phyloP scores from a whole-genome alignment of 2,888 invertebrate genomes.

The Drosophila flavopinicola region DNA sequence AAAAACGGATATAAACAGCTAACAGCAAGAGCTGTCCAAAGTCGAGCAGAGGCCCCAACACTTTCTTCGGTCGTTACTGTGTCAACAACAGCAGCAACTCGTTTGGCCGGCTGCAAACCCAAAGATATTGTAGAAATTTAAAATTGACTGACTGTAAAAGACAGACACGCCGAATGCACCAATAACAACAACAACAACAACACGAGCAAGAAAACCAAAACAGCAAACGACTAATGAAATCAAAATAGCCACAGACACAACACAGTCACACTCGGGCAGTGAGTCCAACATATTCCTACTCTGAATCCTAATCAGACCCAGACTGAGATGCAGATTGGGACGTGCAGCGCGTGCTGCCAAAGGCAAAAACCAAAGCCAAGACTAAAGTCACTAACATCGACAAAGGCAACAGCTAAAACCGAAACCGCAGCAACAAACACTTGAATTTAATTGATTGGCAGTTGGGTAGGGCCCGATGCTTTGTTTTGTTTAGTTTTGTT shows the following conservation, averaged over 20 bases:
- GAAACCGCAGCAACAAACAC: constrained; percentile 35
- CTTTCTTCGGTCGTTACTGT: constrained; percentile 63
- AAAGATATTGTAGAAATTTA: constrained; percentile 61
- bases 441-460: constrained; percentile 70
- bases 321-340: constrained; percentile 13
- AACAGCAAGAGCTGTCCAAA: constrained; percentile 48
- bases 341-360: constrained; percentile 59
- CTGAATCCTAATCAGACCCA: neutral
- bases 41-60: constrained; percentile 60
- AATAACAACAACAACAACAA: constrained; percentile 19
- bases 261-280: constrained; percentile 14
- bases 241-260: constrained; percentile 25
- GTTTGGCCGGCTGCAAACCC: constrained; percentile 59
- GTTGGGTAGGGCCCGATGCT: constrained; percentile 59
- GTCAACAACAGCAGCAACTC: constrained; percentile 39
- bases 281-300: constrained; percentile 17
- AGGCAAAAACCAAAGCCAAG: constrained; percentile 17
- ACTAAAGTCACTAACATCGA: too few relatives aligned
- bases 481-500: too few relatives aligned
- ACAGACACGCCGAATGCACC: constrained; percentile 43
- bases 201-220: constrained; percentile 23
- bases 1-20: constrained; percentile 76
- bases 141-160: constrained; percentile 50
- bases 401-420: constrained; percentile 14
- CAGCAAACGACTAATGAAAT: constrained; percentile 31